Evolutionary conservation across 2,113 vertebrate species (phyloP).

Genomic region (Arizona elegans): DNA sequence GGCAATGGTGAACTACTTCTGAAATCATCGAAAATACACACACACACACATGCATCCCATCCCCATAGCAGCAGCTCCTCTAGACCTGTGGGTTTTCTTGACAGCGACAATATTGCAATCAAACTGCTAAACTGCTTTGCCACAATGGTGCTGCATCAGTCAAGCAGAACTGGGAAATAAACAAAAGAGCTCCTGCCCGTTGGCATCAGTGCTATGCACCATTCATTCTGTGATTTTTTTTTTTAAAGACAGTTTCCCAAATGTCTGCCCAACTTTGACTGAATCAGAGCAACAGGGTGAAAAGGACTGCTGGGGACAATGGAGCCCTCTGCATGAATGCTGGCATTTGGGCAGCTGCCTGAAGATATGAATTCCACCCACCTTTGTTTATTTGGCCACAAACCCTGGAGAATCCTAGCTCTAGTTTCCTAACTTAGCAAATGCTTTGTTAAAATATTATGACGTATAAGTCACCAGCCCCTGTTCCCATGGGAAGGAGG

Average conservation of each 20-base stretch:
- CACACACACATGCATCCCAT: not conserved
- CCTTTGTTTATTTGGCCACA: not conserved
- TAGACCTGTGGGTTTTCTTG: not conserved
- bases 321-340: not conserved
- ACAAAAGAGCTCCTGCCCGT: not conserved
- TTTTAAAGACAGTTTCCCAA: not conserved
- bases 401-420: not conserved
- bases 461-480: not conserved
- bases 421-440: not conserved
- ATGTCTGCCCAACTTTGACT: not conserved
- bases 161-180: not conserved
- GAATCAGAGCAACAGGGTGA: not conserved
- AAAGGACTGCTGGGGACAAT: not conserved
- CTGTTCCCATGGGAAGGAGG: not conserved
- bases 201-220: not conserved
- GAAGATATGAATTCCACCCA: not conserved
- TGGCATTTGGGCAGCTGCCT: not conserved
- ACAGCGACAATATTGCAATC: not conserved
- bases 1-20: too few relatives aligned
- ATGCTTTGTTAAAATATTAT: not conserved
- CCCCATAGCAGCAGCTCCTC: not conserved
- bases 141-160: not conserved
- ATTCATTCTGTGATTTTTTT: not conserved
- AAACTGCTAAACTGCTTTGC: not conserved
- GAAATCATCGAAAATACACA: not conserved